Conservation (phyloP, 2,888 invertebrate species). For the Pinctada fucata region DNA sequence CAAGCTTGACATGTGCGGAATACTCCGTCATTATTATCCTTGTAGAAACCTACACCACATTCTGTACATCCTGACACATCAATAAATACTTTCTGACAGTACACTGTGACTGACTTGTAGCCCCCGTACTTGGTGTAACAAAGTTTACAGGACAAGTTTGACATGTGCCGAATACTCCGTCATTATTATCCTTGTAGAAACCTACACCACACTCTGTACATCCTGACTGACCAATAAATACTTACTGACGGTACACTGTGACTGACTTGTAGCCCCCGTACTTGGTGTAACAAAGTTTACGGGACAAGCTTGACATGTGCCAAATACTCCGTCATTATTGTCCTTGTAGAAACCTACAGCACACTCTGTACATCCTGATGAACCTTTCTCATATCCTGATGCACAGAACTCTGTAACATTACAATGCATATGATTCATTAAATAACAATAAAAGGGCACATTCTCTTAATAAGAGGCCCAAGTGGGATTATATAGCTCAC, state of each 20-base stretch:
- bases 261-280: slow-evolving; percentile 25
- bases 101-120: slow-evolving; percentile 38
- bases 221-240: too few relatives aligned
- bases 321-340: slow-evolving; percentile 44
- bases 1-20: slow-evolving; percentile 44
- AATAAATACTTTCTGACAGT: slow-evolving; percentile 50
- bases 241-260: slow-evolving; percentile 52
- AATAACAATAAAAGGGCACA: too few relatives aligned
- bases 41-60: slow-evolving; percentile 58
- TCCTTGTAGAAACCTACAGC: slow-evolving; percentile 51
- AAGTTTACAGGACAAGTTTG: slow-evolving; percentile 41
- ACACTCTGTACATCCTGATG: slow-evolving; percentile 45
- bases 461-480: too few relatives aligned
- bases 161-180: slow-evolving; percentile 45
- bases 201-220: slow-evolving; percentile 53
- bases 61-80: slow-evolving; percentile 91
- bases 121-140: slow-evolving; percentile 41
- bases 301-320: slow-evolving; percentile 44
- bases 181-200: slow-evolving; percentile 50
- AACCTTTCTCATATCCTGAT: slow-evolving; percentile 46
- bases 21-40: slow-evolving; percentile 42
- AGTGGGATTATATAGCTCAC: too few relatives aligned
- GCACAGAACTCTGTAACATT: slow-evolving; percentile 79
- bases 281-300: slow-evolving; percentile 43
- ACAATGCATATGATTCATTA: too few relatives aligned